phyloP scores from a whole-genome alignment of 1,140 invertebrate species.

The Adelges cooleyi region DNA sequence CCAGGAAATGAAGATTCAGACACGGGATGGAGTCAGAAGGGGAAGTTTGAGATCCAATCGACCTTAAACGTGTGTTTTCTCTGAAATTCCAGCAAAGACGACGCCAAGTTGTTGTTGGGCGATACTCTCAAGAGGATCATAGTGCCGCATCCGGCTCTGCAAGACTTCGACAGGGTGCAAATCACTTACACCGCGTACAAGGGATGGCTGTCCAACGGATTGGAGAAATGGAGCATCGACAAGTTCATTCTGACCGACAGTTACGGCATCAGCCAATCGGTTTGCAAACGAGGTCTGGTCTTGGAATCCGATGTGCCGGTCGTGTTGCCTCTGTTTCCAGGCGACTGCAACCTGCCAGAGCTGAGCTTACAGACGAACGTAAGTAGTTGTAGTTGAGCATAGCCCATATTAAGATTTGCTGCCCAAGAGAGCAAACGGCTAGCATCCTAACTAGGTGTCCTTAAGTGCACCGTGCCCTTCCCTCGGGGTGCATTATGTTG shows the following conservation, averaged over 20 bases:
- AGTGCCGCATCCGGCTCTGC: conserved; percentile 74
- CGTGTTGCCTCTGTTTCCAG: conserved; percentile 57
- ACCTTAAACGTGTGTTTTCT: no score
- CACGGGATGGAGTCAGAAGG: no score
- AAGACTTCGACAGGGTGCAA: conserved; percentile 55
- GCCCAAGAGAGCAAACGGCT: no score
- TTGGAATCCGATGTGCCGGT: conserved; percentile 62
- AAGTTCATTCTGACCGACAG: conserved; percentile 74
- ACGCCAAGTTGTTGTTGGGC: conserved; percentile 60
- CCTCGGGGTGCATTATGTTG: no score
- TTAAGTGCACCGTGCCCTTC: no score
- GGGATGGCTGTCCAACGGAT: conserved; percentile 80
- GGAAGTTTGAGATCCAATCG: no score
- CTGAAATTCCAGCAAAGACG: conserved; percentile 53
- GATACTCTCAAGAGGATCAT: conserved; percentile 63
- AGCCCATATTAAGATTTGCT: no score
- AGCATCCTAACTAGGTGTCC: no score
- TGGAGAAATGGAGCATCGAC: conserved; percentile 65
- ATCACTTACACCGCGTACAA: conserved; percentile 78
- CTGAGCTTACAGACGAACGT: background rate
- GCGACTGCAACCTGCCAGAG: conserved; percentile 51
- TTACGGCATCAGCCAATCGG: conserved; percentile 66
- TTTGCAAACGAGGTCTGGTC: conserved; percentile 61
- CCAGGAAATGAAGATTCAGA: no score
- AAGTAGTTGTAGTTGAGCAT: no score